Base-by-base conservation (phyloP, 2,888 invertebrate genomes). In the Apodemia mormo region DNA sequence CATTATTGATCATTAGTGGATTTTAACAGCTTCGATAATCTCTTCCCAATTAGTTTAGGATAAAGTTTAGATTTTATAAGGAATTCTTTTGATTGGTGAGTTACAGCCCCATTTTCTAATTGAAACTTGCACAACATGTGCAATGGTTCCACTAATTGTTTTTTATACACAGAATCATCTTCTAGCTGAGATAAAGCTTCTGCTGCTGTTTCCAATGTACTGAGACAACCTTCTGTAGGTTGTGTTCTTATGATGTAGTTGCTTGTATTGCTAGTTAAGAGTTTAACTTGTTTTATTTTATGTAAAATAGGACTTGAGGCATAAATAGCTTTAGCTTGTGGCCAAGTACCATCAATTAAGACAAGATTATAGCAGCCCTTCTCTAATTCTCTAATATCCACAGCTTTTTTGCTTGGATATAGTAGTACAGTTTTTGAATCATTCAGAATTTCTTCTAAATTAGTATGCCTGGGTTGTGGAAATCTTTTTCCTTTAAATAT, bases 291-390 rank as follows among this genome's bases (percentile, higher is more conserved):
- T 79, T 94, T 95, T 71, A 98, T 87, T 69, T 93, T 90, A 78
- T 96, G 96, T 67, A 98, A 92, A 72, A 95, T 92, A 14, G 96
- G 95, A 84, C 97, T 98, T 74, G 97, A 96, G 67, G 96, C 95
- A 88, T 97, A 98, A 74, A 98, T 97, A 12, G 97, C 97, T 87
- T 97, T 98, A 2, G 98, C 98, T 88, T 99, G 98, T 0, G 98
- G 97, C 98, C 98, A 99, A 10, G 99, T 99, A 5, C 99, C 98
- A 93, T 99, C 98, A 74, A 99, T 95, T 61, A 98, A 89, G 65
- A 98, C 93, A 68, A 98, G 92, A 85, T 97, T 98, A 82, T 96
- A 97, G 10, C 94, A 94, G 69, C 90, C 88, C 77, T 90, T 88
- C 71, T 88, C 82, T 58, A 93, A 76, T 69, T 88, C 88, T 78